phyloP scores from a whole-genome alignment of 2,888 invertebrate species.

The Pristionchus mayeri region DNA sequence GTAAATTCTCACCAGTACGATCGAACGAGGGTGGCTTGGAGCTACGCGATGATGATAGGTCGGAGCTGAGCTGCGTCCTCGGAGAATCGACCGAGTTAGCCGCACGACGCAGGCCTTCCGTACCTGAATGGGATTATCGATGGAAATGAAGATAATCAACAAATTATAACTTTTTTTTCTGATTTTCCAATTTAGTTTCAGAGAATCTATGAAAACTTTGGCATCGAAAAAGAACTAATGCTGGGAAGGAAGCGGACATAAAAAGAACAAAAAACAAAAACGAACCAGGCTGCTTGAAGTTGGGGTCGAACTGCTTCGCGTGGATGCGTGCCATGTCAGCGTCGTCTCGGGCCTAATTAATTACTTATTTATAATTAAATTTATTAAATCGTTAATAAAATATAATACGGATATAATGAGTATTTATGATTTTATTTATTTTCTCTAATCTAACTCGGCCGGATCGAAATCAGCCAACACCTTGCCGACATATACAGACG shows the following conservation, averaged over 20 bases:
- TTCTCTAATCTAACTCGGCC: too few relatives aligned
- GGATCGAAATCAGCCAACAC: too few relatives aligned
- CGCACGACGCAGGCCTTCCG: slow-evolving; percentile 25
- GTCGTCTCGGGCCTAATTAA: slow-evolving; percentile 90
- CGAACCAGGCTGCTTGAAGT: slow-evolving; percentile 85
- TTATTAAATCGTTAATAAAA: too few relatives aligned
- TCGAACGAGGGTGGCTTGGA: slow-evolving; percentile 49
- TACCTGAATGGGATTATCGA: neutral
- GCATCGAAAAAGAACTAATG: too few relatives aligned
- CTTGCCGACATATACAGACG: too few relatives aligned
- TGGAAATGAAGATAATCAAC: neutral
- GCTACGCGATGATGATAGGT: slow-evolving; percentile 39
- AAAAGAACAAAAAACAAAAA: neutral
- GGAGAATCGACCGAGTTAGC: slow-evolving; percentile 40
- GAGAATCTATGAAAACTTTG: neutral
- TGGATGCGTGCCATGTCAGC: slow-evolving; percentile 93
- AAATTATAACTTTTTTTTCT: neutral
- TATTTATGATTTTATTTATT: too few relatives aligned
- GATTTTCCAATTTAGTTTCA: neutral
- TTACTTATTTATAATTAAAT: neutral
- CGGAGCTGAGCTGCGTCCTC: slow-evolving; percentile 30
- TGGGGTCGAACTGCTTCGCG: slow-evolving; percentile 96
- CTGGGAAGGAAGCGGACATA: neutral
- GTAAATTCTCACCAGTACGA: neutral
- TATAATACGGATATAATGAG: too few relatives aligned